Evolutionary conservation across 1,140 invertebrate species (phyloP).

Genomic region (Agrilus planipennis): DNA sequence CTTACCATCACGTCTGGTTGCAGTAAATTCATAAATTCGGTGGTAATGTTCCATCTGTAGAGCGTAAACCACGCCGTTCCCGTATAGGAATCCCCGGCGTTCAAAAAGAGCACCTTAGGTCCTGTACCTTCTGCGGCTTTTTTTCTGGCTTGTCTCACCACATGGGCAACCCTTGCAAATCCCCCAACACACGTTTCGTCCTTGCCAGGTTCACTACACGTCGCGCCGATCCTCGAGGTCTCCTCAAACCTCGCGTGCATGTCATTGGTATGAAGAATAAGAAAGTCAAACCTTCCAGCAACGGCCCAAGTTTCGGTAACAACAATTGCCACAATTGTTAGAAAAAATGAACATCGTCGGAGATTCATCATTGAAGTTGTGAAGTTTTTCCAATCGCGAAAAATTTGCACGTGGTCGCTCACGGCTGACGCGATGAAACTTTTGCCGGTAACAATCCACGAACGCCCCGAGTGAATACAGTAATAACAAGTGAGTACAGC

Average conservation of each 20-base stretch:
- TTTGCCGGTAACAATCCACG: no score
- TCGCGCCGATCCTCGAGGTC: no score
- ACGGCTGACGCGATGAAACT: no score
- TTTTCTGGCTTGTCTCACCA: conserved; percentile 39
- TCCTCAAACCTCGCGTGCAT: conserved; percentile 79
- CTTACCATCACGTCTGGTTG: conserved; percentile 73
- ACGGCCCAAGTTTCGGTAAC: no score
- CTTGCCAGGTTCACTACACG: no score
- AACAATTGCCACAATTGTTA: no score
- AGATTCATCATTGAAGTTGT: no score
- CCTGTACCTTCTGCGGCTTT: conserved; percentile 37
- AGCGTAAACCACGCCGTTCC: conserved; percentile 72
- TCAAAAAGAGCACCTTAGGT: conserved; percentile 61
- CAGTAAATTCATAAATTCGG: conserved; percentile 64
- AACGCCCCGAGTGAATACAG: no score
- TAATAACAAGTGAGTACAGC: no score
- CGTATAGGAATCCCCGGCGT: conserved; percentile 82
- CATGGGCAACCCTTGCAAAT: conserved; percentile 58
- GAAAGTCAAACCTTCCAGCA: conserved; percentile 22
- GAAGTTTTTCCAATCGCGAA: no score
- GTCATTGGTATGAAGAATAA: conserved; percentile 79
- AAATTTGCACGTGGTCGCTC: no score
- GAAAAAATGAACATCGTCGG: no score
- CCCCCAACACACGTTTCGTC: conserved; percentile 59
- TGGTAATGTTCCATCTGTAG: conserved; percentile 62